Conservation (phyloP, 2,113 vertebrate species). For the Neomonachus schauinslandi region DNA sequence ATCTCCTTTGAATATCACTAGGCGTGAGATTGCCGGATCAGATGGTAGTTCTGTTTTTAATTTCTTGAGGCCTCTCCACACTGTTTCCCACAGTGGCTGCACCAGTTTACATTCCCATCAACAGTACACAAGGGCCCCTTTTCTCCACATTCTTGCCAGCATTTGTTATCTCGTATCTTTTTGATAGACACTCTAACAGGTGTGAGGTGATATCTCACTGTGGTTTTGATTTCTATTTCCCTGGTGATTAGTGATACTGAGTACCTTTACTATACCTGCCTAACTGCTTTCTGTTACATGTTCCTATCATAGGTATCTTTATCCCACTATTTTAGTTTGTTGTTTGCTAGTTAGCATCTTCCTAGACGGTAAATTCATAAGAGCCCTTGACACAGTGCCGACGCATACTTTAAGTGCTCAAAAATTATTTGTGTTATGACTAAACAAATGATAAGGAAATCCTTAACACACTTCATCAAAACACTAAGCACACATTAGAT, state of each 20-base stretch:
- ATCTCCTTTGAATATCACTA: neutral
- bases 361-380: neutral
- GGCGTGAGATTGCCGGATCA: neutral
- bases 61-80: neutral
- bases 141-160: neutral
- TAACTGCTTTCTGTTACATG: neutral
- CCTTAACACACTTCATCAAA: conserved; percentile 3
- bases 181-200: neutral
- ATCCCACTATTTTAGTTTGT: neutral
- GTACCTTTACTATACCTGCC: neutral
- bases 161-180: neutral
- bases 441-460: conserved; percentile 16
- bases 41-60: neutral
- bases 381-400: neutral
- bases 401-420: neutral
- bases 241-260: neutral
- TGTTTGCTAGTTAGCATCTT: conserved; percentile 8
- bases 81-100: neutral
- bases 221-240: neutral
- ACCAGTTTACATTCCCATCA: neutral
- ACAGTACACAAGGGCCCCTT: neutral
- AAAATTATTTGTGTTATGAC: neutral
- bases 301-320: neutral
- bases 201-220: neutral
- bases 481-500: neutral